Evolutionary conservation across 1,140 invertebrate genomes (phyloP).

Genomic region (Caenorhabditis tropicalis): DNA sequence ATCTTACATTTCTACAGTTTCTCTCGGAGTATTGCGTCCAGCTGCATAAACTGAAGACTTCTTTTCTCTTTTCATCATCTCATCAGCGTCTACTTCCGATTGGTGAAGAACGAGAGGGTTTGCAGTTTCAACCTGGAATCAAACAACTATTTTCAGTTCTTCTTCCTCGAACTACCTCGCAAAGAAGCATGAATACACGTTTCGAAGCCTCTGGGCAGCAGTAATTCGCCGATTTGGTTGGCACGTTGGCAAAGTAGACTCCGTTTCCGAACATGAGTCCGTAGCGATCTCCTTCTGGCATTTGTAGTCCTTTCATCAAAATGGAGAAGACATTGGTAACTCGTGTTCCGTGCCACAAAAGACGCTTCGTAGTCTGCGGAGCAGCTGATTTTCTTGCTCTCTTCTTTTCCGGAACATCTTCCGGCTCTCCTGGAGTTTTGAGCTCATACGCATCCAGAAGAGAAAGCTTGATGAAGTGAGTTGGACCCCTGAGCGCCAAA

Average conservation of each 20-base stretch:
- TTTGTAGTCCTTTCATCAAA: conserved; percentile 14
- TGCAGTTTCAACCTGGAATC: background rate
- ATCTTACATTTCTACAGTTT: background rate
- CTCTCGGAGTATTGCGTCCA: background rate
- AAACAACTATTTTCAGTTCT: no score
- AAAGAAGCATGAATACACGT: conserved; percentile 30
- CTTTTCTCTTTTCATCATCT: background rate
- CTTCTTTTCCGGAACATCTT: background rate
- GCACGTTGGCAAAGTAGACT: background rate
- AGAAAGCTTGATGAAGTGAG: background rate
- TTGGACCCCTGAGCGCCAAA: background rate
- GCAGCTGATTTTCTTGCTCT: background rate
- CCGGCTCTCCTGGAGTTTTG: background rate
- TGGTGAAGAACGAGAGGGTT: background rate
- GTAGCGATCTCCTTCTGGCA: background rate
- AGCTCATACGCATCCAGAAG: background rate
- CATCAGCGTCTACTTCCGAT: conserved; percentile 9
- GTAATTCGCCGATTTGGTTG: conserved; percentile 25
- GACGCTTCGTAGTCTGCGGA: background rate
- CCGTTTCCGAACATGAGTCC: conserved; percentile 29
- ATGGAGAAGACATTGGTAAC: conserved; percentile 33
- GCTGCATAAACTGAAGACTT: background rate
- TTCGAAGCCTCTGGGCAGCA: conserved; percentile 1
- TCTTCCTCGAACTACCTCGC: background rate
- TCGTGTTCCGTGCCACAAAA: conserved; percentile 1